Base-by-base conservation (phyloP, 2,888 invertebrate genomes). In the Drosophila kambysellisi region DNA sequence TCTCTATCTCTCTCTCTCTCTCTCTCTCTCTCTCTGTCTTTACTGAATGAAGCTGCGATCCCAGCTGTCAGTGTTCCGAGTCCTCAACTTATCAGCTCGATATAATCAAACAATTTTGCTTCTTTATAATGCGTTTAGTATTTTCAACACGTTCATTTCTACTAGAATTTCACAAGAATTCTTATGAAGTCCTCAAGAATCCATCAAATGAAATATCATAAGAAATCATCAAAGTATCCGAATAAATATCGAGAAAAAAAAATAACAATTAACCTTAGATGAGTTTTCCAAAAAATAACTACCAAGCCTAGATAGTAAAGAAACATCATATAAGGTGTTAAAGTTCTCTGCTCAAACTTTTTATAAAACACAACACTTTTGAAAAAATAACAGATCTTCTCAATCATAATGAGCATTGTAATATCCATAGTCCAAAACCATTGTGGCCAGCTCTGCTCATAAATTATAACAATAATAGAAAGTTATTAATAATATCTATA, bases 21-120 rank as follows among this genome's bases (percentile, higher is more conserved):
- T 25, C 43, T 7, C 35, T 20, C 33, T 12, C 30, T 9, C 41
- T 25, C 6, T 12, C 20, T 6, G 32, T 15, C 32, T 39, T 48
- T n/a, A 32, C 65, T 70, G 64, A 74, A 60, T 52, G 66, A 78
- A 62, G 72, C 74, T 79, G 74, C 70, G 60, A 62, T 79, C 62
- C 48, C 56, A 78, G 73, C 85, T 85, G 83, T 88, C 85, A 85
- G 69, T 85, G 68, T 43, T 68, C 63, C 41, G 37, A 70, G 59
- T 70, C 82, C 70, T 72, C 81, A 82, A 79, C 78, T 86, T 87
- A 88, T 87, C 87, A 76, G 76, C 43, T 64, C 51, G 30, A 41
- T 17, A 68, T 57, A 74, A 82, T 78, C 76, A 76, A 77, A 74
- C 67, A 70, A 59, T 63, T 68, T 65, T 63, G 69, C 56, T 61